Base-by-base conservation (phyloP, 2,888 invertebrate species). In the Apamea anceps region DNA sequence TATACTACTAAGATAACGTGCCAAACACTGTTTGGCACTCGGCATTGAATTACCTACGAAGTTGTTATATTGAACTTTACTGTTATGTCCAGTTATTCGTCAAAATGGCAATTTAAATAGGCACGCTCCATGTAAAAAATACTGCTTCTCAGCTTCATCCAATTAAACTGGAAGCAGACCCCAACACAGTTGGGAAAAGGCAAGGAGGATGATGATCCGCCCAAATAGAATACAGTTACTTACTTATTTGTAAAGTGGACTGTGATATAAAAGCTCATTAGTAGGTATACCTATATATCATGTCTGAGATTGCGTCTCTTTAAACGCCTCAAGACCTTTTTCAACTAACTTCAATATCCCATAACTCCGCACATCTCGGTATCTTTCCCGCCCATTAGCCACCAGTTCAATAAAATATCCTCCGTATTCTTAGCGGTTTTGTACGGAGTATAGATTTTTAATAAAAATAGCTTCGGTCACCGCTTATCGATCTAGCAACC, bases 301-400 rank as follows among this genome's bases (percentile, higher is more conserved):
- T 45, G 32, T 32, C 37, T 60, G 7, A 48, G 12, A 51, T 60
- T n/a, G 4, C 13, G 7, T 45, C 32, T 37, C 45, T 4, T 42
- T 25, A 63, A 28, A 13, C 1, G 13, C 25, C 18, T 66, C 32
- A 32, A 70, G 25, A n/a, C 2, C 32, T 32, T 67, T 74, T 67
- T 60, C 60, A 48, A 73, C 7, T 15, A 62, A 60, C 60, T 54
- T 54, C 25, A 80, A 65, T 28, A 32, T 71, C 28, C 66, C 18
- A 51, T 57, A 48, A 60, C 21, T 10, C 42, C 25, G 66, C 45
- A 65, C n/a, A 65, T 68, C 51, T 60, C 60, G 10, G n/a, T 72
- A 80, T 82, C 80, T 85, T 79, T 82, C 85, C 85, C 57, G 60
- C 42, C 65, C 73, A 82, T 80, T 85, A 85, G 60, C 60, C 66